Evolutionary conservation across 2,113 vertebrate species (phyloP).

Genomic region (Alethe castanea): DNA sequence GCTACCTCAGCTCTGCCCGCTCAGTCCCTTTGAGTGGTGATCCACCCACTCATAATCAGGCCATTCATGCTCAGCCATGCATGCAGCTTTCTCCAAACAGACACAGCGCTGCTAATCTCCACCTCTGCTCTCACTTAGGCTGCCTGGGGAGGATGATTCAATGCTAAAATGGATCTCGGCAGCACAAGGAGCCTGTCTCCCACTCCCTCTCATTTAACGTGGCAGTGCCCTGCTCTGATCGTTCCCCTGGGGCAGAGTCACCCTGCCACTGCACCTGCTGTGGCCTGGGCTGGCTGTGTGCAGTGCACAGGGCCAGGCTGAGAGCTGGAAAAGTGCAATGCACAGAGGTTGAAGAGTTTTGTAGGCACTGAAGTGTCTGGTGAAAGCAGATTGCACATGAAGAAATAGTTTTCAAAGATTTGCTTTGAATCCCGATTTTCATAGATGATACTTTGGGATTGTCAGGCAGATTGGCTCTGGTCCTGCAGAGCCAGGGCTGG

Average conservation of each 20-base stretch:
- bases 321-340: neutral
- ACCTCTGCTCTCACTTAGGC: neutral
- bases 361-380: fast-evolving
- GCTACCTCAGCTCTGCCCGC: conserved; percentile 6
- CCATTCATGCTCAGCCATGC: conserved; percentile 17
- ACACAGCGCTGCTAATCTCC: neutral
- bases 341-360: neutral
- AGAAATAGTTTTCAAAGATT: neutral
- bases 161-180: neutral
- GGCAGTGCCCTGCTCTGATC: neutral
- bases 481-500: neutral
- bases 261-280: fast-evolving
- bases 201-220: neutral
- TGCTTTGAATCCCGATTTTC: neutral
- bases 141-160: neutral
- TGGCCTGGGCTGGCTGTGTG: neutral
- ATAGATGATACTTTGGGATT: neutral
- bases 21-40: neutral
- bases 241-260: neutral
- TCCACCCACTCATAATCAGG: neutral
- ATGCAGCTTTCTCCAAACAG: neutral
- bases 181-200: neutral
- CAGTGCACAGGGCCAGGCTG: neutral
- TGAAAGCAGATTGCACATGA: neutral
- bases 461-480: neutral